phyloP scores from a whole-genome alignment of 2,113 vertebrate species.

The Mesoclemmys tuberculata region DNA sequence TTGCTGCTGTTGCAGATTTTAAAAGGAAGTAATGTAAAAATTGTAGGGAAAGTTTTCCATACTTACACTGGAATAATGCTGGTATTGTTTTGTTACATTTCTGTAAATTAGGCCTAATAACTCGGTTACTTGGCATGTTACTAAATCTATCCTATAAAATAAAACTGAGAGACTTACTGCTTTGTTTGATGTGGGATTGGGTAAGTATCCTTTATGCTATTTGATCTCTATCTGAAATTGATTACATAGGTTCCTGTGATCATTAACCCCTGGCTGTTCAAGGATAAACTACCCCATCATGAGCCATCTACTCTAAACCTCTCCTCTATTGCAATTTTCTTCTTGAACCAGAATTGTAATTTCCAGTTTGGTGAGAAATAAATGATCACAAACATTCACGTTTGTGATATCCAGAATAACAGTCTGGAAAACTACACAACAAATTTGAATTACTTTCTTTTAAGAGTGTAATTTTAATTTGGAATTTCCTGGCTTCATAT shows the following conservation, averaged over 20 bases:
- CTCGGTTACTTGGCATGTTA: accelerated
- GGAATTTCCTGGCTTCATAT: not conserved
- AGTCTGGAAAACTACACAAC: not conserved
- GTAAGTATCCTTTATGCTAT: conserved; percentile 4
- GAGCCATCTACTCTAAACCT: not conserved
- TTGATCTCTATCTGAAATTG: not conserved
- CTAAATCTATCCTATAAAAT: not conserved
- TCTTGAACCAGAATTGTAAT: not conserved
- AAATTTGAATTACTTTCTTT: not conserved
- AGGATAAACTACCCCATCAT: not conserved
- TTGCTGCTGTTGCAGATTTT: not conserved
- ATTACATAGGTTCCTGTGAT: not conserved
- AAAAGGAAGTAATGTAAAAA: not conserved
- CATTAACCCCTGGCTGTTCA: not conserved
- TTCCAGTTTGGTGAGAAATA: not conserved
- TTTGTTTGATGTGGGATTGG: not conserved
- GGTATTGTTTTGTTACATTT: not conserved
- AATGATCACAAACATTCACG: not conserved
- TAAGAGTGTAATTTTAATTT: not conserved
- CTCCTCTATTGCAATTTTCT: not conserved
- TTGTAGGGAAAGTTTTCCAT: not conserved
- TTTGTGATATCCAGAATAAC: not conserved
- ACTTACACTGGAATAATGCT: not conserved
- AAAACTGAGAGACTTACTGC: not conserved
- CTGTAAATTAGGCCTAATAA: not conserved